A percentile compares a stretch with the other conserved stretches of the same genome.
phyloP scores from a whole-genome alignment of 2,888 invertebrate species.

The Carterocephalus palaemon region DNA sequence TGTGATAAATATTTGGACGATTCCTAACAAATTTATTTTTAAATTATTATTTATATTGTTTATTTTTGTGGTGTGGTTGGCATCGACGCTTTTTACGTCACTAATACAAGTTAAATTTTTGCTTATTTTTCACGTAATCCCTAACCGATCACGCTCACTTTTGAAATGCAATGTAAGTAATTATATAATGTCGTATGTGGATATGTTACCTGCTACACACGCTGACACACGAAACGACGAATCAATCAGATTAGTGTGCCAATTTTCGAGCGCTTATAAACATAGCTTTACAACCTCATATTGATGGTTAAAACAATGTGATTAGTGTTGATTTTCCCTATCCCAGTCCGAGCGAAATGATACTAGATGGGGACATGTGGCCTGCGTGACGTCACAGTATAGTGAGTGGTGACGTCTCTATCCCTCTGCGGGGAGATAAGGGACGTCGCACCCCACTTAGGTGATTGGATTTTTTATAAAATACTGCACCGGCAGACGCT shows the following conservation, averaged over 20 bases:
- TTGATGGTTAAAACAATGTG: too few species aligned
- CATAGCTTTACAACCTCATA: too few species aligned
- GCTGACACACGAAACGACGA: too few species aligned
- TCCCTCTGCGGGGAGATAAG: neutral
- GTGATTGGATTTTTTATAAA: slow-evolving; percentile 23
- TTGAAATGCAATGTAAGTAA: too few species aligned
- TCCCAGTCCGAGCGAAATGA: slow-evolving; percentile 11
- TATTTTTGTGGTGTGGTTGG: slow-evolving; percentile 8
- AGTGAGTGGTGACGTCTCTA: slow-evolving; percentile 20
- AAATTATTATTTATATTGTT: slow-evolving; percentile 38
- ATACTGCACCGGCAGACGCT: slow-evolving; percentile 6
- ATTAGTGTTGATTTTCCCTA: slow-evolving; percentile 19
- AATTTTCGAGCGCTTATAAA: too few species aligned
- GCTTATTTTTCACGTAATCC: too few species aligned
- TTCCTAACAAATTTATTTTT: slow-evolving; percentile 49
- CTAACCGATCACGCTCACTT: too few species aligned
- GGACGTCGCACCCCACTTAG: slow-evolving; percentile 13
- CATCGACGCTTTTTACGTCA: neutral
- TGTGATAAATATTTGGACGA: slow-evolving; percentile 71
- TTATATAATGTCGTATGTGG: too few species aligned
- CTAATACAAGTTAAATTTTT: too few species aligned
- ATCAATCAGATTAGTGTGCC: too few species aligned
- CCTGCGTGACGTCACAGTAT: slow-evolving; percentile 12
- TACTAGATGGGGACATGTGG: slow-evolving; percentile 9
- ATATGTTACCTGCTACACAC: too few species aligned